Base-by-base conservation (phyloP, 2,797 vertebrate species). In the Smutsia gigantea region DNA sequence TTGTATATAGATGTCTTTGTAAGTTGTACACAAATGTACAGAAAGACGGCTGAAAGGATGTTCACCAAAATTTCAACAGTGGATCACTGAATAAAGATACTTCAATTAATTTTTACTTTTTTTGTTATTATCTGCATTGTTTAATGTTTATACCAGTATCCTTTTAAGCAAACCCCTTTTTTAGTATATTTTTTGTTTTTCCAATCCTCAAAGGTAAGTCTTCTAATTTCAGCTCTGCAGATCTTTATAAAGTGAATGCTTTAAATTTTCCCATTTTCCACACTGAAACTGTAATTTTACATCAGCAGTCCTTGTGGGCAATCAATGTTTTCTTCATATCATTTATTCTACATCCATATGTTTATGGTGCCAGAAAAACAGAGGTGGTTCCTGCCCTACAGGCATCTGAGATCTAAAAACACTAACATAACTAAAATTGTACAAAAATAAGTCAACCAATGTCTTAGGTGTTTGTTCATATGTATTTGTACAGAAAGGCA, bases 81-180 rank as follows among this genome's bases (percentile, higher is more conserved):
- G n/a, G 39, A 51, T 75, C 34, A 75, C 14, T 55, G 69, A 37
- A 92, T 31, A 82, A 31, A 25, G 39, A 55, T n/a, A 75, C 27
- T 55, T 92, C 77, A 74, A 87, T n/a, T 53, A 64, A 66, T 42
- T 92, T 92, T 92, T 64, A 92, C 42, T 55, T 61, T 61, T 19
- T 82, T 74, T 83, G 46, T 69, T 14, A 72, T 31, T 88, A 91
- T 31, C 23, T 71, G 55, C 17, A 42, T 11, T 84, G 27, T 34
- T 75, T 55, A 42, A 75, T 55, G n/a, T 53, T 84, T 25, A 23
- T 51, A 72, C 5, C 66, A 82, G 7, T 46, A 57, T n/a, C 23
- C n/a, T 17, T 46, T 78, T 79, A 51, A 59, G 72, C 31, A 90
- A 78, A 25, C 37, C n/a, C 59, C 46, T 31, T 59, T 72, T 57